phyloP scores from a whole-genome alignment of 2,113 vertebrate species.

The Ardeotis arabs region DNA sequence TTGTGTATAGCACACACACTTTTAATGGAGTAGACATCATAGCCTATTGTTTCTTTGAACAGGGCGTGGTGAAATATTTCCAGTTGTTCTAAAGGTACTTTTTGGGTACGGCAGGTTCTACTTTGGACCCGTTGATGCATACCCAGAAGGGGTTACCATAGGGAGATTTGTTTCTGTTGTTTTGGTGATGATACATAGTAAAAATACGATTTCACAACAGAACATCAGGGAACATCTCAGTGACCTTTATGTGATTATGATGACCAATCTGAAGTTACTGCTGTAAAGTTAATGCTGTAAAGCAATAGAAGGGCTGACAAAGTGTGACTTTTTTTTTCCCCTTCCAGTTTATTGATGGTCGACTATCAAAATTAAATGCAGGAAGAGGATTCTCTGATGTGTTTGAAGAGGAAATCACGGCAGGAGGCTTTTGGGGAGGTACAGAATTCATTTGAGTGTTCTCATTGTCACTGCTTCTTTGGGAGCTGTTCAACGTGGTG shows the following conservation, averaged over 20 bases:
- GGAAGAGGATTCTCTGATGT: constrained; percentile 93
- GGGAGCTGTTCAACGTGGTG: background rate
- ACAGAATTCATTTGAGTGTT: constrained; percentile 42
- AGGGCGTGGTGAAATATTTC: background rate
- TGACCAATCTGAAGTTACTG: background rate
- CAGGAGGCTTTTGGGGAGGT: constrained; percentile 95
- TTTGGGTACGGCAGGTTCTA: background rate
- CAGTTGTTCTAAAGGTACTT: background rate
- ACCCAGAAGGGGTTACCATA: background rate
- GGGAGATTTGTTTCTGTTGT: background rate
- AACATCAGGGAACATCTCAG: background rate
- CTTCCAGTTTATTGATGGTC: constrained; percentile 95
- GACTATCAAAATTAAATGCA: constrained; percentile 93
- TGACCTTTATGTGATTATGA: background rate
- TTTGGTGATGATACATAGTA: background rate
- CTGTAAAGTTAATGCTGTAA: background rate
- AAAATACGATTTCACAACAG: background rate
- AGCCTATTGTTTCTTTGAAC: background rate
- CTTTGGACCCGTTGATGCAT: background rate
- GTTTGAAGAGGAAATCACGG: constrained; percentile 98
- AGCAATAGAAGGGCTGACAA: background rate
- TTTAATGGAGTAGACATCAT: background rate
- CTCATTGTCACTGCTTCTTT: background rate
- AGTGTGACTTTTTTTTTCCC: constrained; percentile 50
- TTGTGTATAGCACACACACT: background rate